A percentile compares a stretch with the other conserved stretches of the same genome.
phyloP scores from a whole-genome alignment of 1,140 invertebrate genomes.

The Drusus annulatus region DNA sequence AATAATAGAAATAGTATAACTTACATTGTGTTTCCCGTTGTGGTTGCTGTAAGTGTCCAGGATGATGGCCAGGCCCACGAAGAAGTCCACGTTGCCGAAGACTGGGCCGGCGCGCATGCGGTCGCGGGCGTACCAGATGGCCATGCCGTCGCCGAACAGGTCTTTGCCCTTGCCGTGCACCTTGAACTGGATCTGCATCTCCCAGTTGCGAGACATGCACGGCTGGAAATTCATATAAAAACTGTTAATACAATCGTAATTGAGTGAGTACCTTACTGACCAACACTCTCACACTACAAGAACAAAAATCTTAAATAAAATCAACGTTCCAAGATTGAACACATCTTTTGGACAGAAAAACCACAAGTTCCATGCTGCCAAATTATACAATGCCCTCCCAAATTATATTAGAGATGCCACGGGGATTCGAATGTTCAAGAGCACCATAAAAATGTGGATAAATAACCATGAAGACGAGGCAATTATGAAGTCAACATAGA shows the following conservation, averaged over 20 bases:
- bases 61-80: slow-evolving; percentile 93
- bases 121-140: slow-evolving; percentile 97
- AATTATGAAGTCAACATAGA: no score
- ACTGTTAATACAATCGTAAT: not conserved
- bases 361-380: no score
- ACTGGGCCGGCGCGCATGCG: slow-evolving; percentile 89
- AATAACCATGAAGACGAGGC: no score
- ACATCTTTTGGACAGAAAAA: no score
- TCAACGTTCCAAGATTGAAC: no score
- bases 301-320: no score
- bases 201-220: slow-evolving; percentile 91
- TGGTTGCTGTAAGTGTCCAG: slow-evolving; percentile 99
- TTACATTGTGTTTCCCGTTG: slow-evolving; percentile 97
- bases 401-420: no score
- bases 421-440: no score
- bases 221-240: slow-evolving; percentile 76
- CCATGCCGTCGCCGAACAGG: slow-evolving; percentile 97
- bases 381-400: no score
- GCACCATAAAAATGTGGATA: no score
- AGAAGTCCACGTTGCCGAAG: slow-evolving; percentile 96
- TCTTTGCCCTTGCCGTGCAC: slow-evolving; percentile 96
- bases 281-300: no score
- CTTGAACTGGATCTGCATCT: slow-evolving; percentile 96
- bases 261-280: no score
- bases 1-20: slow-evolving; percentile 53